A percentile compares a stretch with the other conserved stretches of the same genome.
These are phyloP conservation scores for Sarcophaga variegata DNA, from an alignment of 2,888 invertebrate genomes.

Conservation along the genomic window DNA sequence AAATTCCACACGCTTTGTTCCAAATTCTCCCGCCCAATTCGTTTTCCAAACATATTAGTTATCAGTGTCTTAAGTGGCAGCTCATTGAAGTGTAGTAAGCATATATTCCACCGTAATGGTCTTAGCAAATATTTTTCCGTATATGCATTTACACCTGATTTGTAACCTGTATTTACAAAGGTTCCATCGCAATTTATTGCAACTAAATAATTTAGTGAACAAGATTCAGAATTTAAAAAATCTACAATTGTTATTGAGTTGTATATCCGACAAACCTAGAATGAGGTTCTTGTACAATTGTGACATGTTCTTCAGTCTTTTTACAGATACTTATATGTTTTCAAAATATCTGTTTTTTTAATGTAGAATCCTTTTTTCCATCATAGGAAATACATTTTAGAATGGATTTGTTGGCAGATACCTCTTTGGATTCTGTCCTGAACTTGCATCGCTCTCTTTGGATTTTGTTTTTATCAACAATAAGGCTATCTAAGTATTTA, in stretches of 20 bases:
- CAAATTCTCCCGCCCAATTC: too few species aligned
- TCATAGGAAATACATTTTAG: conserved; percentile 33
- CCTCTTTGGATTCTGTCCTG: not conserved
- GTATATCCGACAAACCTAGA: conserved; percentile 28
- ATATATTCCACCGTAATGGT: conserved; percentile 47
- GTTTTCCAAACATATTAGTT: too few species aligned
- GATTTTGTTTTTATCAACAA: conserved; percentile 29
- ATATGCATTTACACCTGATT: conserved; percentile 8
- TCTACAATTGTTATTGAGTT: conserved; percentile 14
- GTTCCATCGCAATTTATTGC: conserved; percentile 29
- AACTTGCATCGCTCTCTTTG: conserved; percentile 6
- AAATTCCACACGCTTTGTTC: too few species aligned
- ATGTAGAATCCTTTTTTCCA: conserved; percentile 7
- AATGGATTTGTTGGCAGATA: not conserved
- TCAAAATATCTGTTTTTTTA: not conserved
- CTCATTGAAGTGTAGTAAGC: conserved; percentile 57
- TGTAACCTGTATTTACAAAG: conserved; percentile 15
- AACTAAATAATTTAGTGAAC: conserved; percentile 11
- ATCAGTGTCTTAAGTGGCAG: too few species aligned
- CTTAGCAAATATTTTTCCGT: not conserved
- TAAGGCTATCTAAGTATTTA: not conserved
- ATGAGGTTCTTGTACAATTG: conserved; percentile 11
- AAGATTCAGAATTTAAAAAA: conserved; percentile 10
- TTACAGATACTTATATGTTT: not conserved
- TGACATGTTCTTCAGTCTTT: conserved; percentile 10